Percentiles rank a stretch among this genome's conserved stretches.
These are phyloP conservation scores for Eciton burchellii DNA, from an alignment of 1,140 invertebrate genomes.

Conservation along the genomic window DNA sequence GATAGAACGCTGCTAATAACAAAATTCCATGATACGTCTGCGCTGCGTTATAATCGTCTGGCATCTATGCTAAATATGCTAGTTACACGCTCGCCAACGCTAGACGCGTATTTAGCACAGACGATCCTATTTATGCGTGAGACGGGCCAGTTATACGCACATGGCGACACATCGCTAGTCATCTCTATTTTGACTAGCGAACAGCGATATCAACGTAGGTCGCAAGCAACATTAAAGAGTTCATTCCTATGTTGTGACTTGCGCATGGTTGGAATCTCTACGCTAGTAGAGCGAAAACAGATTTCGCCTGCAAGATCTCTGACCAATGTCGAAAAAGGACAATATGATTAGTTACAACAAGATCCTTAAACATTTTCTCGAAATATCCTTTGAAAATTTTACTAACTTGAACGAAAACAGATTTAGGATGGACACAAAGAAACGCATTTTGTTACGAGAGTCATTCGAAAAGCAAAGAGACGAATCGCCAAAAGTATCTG, in stretches of 20 bases:
- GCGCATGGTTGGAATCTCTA: constrained; percentile 31
- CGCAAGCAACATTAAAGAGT: constrained; percentile 46
- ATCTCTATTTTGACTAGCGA: constrained; percentile 56
- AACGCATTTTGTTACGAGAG: no score
- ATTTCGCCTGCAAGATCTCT: constrained; percentile 9
- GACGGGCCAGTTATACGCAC: constrained; percentile 24
- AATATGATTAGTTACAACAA: not conserved
- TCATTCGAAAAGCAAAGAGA: no score
- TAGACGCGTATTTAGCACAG: constrained; percentile 37
- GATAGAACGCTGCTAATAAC: not conserved
- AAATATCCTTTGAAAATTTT: constrained; percentile 2
- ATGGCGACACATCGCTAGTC: constrained; percentile 32
- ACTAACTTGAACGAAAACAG: no score
- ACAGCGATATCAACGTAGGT: constrained; percentile 36
- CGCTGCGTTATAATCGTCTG: constrained; percentile 22
- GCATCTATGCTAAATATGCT: constrained; percentile 39
- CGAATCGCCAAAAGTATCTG: no score
- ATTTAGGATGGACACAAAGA: no score
- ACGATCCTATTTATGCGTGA: constrained; percentile 56
- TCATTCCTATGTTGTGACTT: constrained; percentile 28
- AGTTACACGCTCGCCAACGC: constrained; percentile 28
- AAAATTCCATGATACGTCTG: not conserved
- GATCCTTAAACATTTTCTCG: not conserved
- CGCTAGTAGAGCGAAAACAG: constrained; percentile 20
- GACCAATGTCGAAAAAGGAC: not conserved